Conservation (phyloP, 2,113 vertebrate species). For the Maccullochella peelii region DNA sequence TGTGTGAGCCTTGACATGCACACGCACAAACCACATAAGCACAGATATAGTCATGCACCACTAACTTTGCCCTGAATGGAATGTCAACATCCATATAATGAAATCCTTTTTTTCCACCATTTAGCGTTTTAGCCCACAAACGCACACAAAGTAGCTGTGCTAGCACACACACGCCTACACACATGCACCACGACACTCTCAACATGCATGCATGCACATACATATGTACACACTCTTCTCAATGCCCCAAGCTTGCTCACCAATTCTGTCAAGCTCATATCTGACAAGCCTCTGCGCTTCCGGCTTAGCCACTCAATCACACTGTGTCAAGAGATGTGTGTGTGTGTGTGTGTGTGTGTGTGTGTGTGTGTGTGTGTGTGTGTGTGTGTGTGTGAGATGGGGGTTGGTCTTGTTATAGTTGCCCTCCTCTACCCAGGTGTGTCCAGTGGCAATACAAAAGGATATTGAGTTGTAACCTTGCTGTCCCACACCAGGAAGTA, state of each 20-base stretch:
- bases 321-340: conserved; percentile 18
- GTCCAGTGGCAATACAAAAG: conserved; percentile 50
- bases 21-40: conserved; percentile 54
- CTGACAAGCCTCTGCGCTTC: conserved; percentile 63
- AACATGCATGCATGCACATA: conserved; percentile 26
- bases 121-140: conserved; percentile 52
- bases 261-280: conserved; percentile 41
- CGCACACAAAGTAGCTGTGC: conserved; percentile 1
- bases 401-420: conserved; percentile 31
- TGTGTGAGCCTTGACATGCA: conserved; percentile 51
- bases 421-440: conserved; percentile 54
- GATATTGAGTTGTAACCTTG: conserved; percentile 67
- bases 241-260: conserved; percentile 26
- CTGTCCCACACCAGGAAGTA: conserved; percentile 61
- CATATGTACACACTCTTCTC: conserved; percentile 9
- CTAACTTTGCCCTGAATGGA: conserved; percentile 73
- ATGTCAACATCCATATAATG: conserved; percentile 70
- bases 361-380: conserved; percentile 14
- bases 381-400: not conserved
- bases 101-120: conserved; percentile 49
- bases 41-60: conserved; percentile 72
- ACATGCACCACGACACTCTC: not conserved
- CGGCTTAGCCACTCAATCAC: conserved; percentile 64
- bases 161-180: not conserved
- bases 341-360: not conserved